phyloP scores from a whole-genome alignment of 2,888 invertebrate genomes.

The Callosobruchus maculatus region DNA sequence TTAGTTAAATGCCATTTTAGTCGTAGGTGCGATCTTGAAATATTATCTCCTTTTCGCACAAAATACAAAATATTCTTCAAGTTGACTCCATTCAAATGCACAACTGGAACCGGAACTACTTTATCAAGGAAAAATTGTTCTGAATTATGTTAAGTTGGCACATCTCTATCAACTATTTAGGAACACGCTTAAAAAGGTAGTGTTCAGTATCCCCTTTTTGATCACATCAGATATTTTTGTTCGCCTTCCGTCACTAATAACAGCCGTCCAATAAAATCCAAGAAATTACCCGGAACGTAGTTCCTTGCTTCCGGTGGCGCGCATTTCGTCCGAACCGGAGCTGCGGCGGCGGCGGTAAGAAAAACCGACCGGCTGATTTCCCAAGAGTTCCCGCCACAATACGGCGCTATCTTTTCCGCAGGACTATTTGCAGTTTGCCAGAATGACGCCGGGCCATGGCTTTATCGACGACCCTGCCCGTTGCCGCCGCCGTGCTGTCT shows the following conservation, averaged over 20 bases:
- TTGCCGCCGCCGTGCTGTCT: slow-evolving; percentile 18
- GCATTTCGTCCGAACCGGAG: background rate
- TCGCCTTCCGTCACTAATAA: background rate
- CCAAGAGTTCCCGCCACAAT: slow-evolving; percentile 35
- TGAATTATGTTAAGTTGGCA: no score
- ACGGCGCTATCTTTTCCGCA: slow-evolving; percentile 21
- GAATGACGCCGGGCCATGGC: slow-evolving; percentile 28
- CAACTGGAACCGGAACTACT: no score
- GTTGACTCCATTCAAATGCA: no score
- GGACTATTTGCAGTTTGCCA: slow-evolving; percentile 31
- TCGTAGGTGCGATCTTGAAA: no score
- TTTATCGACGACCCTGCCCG: slow-evolving; percentile 32
- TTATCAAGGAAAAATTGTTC: no score
- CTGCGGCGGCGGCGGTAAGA: background rate
- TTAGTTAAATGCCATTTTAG: no score
- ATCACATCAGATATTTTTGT: background rate
- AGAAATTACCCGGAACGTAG: background rate
- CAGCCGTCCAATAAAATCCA: background rate
- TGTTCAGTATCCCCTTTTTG: background rate
- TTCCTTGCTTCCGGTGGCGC: background rate
- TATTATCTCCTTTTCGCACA: no score
- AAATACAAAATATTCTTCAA: no score
- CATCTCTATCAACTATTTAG: no score
- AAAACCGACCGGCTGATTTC: slow-evolving; percentile 29
- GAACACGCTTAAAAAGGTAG: background rate